phyloP scores from a whole-genome alignment of 2,888 invertebrate species.

The Microchrysa polita region DNA sequence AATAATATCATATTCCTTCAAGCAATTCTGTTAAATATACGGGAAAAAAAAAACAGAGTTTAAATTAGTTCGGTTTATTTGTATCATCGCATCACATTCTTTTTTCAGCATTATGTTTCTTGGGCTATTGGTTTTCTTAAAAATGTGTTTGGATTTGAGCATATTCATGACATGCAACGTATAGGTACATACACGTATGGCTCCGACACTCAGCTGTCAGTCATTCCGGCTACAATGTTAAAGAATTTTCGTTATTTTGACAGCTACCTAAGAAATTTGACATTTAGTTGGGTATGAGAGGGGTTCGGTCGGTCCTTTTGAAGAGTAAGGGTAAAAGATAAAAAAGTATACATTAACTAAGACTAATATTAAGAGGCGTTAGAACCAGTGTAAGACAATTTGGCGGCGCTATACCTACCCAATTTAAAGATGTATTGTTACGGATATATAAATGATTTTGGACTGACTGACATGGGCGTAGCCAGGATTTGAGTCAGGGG shows the following conservation, averaged over 20 bases:
- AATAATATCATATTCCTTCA: constrained; percentile 25
- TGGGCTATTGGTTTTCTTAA: constrained; percentile 28
- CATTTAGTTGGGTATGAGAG: not conserved
- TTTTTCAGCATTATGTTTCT: not conserved
- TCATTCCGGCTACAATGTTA: not conserved
- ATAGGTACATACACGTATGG: too few species aligned
- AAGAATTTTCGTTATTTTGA: constrained; percentile 21
- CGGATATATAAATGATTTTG: too few species aligned
- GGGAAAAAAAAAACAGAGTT: not conserved
- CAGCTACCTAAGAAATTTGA: constrained; percentile 12
- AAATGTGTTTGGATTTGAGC: constrained; percentile 22
- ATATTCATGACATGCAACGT: not conserved
- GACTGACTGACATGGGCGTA: too few species aligned
- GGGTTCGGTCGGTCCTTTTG: too few species aligned
- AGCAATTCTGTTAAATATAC: not conserved
- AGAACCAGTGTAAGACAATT: too few species aligned
- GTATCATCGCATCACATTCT: not conserved
- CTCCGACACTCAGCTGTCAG: constrained; percentile 9
- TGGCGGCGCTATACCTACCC: too few species aligned
- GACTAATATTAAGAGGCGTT: too few species aligned
- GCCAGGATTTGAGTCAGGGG: too few species aligned
- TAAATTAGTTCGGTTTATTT: constrained; percentile 23
- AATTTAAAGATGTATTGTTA: too few species aligned
- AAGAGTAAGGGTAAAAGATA: too few species aligned
- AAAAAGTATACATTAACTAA: too few species aligned